Base-by-base conservation (phyloP, 1,140 invertebrate species). In the Cyrtorhinus lividipennis region DNA sequence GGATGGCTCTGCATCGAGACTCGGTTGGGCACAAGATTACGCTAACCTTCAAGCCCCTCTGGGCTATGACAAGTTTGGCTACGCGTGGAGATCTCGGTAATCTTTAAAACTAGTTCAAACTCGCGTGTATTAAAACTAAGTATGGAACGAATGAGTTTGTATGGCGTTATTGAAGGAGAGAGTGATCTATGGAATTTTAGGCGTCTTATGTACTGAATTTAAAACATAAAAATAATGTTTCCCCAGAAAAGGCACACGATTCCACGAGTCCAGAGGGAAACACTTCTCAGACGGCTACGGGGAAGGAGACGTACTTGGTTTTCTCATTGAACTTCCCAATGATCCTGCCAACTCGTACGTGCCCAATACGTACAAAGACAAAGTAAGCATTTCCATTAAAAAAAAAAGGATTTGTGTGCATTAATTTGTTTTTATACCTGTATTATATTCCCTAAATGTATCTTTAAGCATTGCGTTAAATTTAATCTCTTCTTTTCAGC, bases 61-160 rank as follows among this genome's bases (percentile, higher is more conserved):
- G 30, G 87, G 87, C 1, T 99, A 97, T 77, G 95, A 98, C 75
- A 96, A 96, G 77, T 99, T 98, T 75, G 94, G 95, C 12, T 99
- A 99, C 75, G 94, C 92, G 0, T 99, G 93, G 92, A 79, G 96
- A 70, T 97, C 93, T 13, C 83, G 86, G 72, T 89, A 24, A 22
- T 26, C 53, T n/a, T 26, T 24, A 24, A 8, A 38, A 38, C 5
- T 15, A 5, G 30, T 15, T 8, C 22, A 18, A 10, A 18, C 48
- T 10, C 48, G 15, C 15, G 20, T 5, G 5, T 56, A 5, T 38
- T 38, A 8, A 38, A 8, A 38, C 30, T 5, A 38, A 15, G 5
- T 38, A 38, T 38, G 30, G 5, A 38, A 15, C 30, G 30, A 38
- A 8, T 38, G 5, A 38, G 5, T 38, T 15, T n/a, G n/a, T n/a